Evolutionary conservation across 2,888 invertebrate genomes (phyloP).

Genomic region (Lochmaea capreae): DNA sequence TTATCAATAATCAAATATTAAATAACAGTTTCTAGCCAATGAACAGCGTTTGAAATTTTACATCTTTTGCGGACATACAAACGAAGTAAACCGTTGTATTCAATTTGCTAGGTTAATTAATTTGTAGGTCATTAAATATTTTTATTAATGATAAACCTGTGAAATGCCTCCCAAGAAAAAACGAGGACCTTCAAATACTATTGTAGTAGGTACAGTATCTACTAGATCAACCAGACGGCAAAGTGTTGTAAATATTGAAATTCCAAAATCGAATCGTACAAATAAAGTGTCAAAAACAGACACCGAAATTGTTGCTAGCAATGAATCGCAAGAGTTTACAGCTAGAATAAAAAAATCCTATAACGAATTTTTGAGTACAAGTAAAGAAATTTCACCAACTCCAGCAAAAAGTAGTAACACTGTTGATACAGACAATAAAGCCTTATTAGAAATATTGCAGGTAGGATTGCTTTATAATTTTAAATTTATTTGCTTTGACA

Average conservation of each 20-base stretch:
- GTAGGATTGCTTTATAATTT: neutral
- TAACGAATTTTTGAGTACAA: slow-evolving; percentile 24
- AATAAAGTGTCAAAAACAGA: slow-evolving; percentile 14
- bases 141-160: neutral
- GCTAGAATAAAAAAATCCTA: slow-evolving; percentile 37
- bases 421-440: slow-evolving; percentile 38
- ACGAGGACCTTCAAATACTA: slow-evolving; percentile 43
- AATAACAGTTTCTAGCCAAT: neutral
- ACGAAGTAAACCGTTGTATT: neutral
- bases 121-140: neutral
- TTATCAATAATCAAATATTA: neutral
- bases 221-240: slow-evolving; percentile 53
- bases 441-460: slow-evolving; percentile 39
- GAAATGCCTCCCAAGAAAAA: slow-evolving; percentile 57
- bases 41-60: neutral
- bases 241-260: slow-evolving; percentile 53
- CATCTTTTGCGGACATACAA: neutral
- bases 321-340: slow-evolving; percentile 23
- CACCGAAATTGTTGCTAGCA: slow-evolving; percentile 6
- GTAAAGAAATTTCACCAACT: slow-evolving; percentile 8
- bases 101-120: slow-evolving; percentile 5
- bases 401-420: neutral
- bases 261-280: slow-evolving; percentile 44
- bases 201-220: slow-evolving; percentile 55
- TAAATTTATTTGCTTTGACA: slow-evolving; percentile 35